Percentiles rank a stretch among this genome's conserved stretches.
phyloP scores from a whole-genome alignment of 2,113 vertebrate species.

The Mesocricetus auratus region DNA sequence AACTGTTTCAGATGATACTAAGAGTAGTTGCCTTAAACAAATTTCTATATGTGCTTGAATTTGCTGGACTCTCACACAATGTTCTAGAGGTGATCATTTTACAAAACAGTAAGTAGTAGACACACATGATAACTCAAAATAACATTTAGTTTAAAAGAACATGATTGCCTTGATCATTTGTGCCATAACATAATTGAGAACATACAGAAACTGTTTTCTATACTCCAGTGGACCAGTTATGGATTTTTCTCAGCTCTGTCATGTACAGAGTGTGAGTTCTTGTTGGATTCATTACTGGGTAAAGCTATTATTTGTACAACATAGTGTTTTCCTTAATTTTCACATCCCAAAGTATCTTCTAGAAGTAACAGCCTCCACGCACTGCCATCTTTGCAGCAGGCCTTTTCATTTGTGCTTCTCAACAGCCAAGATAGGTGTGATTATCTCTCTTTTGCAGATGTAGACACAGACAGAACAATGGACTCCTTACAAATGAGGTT shows the following conservation, averaged over 20 bases:
- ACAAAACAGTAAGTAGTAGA: background rate
- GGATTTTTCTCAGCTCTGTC: background rate
- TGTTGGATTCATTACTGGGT: slow-evolving; percentile 28
- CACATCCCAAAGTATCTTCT: background rate
- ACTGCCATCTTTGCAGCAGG: background rate
- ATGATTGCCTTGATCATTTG: background rate
- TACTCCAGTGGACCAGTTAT: background rate
- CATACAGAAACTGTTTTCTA: background rate
- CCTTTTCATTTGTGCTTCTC: background rate
- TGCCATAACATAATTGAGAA: background rate
- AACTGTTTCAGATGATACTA: background rate
- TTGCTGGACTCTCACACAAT: background rate
- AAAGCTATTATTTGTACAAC: slow-evolving; percentile 43
- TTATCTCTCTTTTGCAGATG: background rate
- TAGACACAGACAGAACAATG: background rate
- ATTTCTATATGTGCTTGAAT: background rate
- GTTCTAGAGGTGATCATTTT: background rate
- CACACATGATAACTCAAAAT: background rate
- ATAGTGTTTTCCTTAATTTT: slow-evolving; percentile 9
- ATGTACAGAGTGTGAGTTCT: background rate
- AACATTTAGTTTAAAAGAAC: slow-evolving; percentile 22
- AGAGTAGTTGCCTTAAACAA: background rate
- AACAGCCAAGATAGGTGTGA: background rate
- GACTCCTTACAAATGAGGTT: background rate
- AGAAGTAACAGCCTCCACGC: background rate